These are phyloP conservation scores for Meloidogyne floridensis DNA, from an alignment of 1,140 invertebrate genomes.

Conservation along the genomic window DNA sequence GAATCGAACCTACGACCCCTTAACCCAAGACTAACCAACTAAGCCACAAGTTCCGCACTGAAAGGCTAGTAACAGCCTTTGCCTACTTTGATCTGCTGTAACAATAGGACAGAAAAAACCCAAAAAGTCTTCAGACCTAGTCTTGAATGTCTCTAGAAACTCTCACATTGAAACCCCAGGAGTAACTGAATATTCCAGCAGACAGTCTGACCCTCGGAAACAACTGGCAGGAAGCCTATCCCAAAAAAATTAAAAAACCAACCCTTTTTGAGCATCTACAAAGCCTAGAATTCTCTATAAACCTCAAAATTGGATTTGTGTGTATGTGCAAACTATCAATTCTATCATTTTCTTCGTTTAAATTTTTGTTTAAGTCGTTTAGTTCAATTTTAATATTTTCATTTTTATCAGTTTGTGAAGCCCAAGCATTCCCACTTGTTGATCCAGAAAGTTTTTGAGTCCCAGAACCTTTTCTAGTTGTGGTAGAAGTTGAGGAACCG, in stretches of 20 bases:
- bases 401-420: background rate
- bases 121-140: no score
- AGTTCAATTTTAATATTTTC: constrained; percentile 10
- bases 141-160: no score
- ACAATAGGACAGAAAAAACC: no score
- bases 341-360: background rate
- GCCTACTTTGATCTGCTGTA: no score
- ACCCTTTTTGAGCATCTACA: constrained; percentile 9
- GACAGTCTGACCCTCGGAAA: background rate
- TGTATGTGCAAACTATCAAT: constrained; percentile 50
- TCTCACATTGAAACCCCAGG: no score
- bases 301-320: constrained; percentile 52
- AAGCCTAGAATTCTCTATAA: background rate
- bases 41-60: no score
- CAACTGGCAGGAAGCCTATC: background rate
- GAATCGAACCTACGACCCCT: background rate
- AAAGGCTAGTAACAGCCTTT: no score
- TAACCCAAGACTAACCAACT: background rate
- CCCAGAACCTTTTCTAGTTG: background rate
- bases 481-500: background rate
- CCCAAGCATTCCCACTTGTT: background rate
- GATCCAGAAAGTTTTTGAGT: background rate
- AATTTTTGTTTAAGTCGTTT: background rate
- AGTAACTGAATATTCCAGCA: background rate
- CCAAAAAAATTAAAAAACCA: background rate